Evolutionary conservation across 2,888 invertebrate genomes (phyloP), one percentile per base, ranked within the genome.

Genomic region (Heliconius charithonia): DNA sequence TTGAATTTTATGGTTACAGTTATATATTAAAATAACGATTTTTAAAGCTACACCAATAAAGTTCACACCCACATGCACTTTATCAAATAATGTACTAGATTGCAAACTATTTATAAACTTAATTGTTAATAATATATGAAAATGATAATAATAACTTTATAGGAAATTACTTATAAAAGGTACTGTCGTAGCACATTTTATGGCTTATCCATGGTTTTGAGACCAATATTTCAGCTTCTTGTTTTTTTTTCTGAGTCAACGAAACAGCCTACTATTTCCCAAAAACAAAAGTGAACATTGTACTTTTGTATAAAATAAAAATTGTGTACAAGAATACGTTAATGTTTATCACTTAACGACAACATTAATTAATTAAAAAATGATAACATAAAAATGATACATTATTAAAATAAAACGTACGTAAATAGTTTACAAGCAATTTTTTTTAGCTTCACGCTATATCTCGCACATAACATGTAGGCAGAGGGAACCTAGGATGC

Each of bases 21-120:
- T 16, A 59, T 92, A 93, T 93, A 93, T 93, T 93, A 93, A 91
- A 87, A 88, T 92, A 93, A 92, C 90, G 92, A 91, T 92, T 91
- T 86, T 86, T 85, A 88, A 91, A 92, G 88, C 87, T 85, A 84
- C 86, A 84, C 87, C 83, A 83, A 88, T 85, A 84, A 87, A 87
- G 88, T 80, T 85, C 25, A 19, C 16, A 19, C 85, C 85, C 82
- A 86, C 89, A 86, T 87, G 75, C 77, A 74, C 82, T 83, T 81
- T 81, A 27, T 62, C 13, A 12, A 73, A 59, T 37, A 62, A 62
- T 32, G 3, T 32, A 56, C 9, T 22, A 56, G 56, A 56, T 56
- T 22, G 22, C 7, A 56, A 45, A 45, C 13, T 4, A 45, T 16
- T 45, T 45, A 45, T 51, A 6, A 16, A 19, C 0, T 22, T 9